Base-by-base conservation (phyloP, 2,113 vertebrate species). In the Pionites leucogaster region DNA sequence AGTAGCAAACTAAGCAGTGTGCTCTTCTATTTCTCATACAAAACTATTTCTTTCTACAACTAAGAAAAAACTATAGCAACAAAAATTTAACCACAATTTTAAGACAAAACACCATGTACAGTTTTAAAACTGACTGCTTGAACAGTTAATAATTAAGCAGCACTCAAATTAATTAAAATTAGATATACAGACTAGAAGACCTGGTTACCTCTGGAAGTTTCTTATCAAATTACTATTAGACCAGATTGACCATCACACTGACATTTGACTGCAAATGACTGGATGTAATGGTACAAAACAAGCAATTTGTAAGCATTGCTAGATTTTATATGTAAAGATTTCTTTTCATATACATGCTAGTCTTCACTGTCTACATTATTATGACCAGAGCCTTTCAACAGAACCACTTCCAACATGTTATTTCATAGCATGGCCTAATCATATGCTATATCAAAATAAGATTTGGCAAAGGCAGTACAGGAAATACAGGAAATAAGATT, bases 401-500 rank as follows among this genome's bases (percentile, higher is more conserved):
- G 55, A 93, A 70, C 17, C 14, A 72, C 65, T 64, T 79, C 76
- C 46, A 83, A 41, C 33, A 82, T 79, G 27, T 49, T 84, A 79
- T 84, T 92, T 96, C 90, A 82, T 84, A 88, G 33, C 65, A 87
- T 68, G 78, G 67, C 52, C 75, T 91, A 76, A 95, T 93, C 80
- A 88, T 82, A 91, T 23, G 64, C 86, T 86, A 80, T 95, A 93
- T 92, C 77, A 86, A 97, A 96, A 95, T 91, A 92, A 93, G 95
- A 96, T 97, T 94, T 97, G 88, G 92, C 75, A 95, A 95, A 94
- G 83, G 77, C 95, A 96, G 91, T 70, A 91, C 96, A 97, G 96
- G 96, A 97, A 97, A 96, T 71, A 96, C 95, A 91, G 95, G 95
- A 97, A 97, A 97, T 97, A 85, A 93, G 88, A 97, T 96, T 97